Evolutionary conservation across 2,888 invertebrate genomes (phyloP).

Genomic region (Xanthorhoe designata): DNA sequence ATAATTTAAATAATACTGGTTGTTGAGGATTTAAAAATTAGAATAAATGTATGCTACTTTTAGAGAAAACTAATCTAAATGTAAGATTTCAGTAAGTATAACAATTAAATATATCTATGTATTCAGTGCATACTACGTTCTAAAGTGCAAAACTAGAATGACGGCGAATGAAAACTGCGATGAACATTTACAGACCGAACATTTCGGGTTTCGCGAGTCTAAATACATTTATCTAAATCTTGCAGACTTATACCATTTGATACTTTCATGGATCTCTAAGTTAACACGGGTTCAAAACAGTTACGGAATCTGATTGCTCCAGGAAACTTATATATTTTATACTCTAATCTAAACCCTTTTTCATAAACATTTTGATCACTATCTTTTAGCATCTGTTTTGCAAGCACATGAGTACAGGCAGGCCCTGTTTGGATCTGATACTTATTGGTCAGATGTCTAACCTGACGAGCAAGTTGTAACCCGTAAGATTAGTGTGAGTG

Average conservation of each 20-base stretch:
- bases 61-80: neutral
- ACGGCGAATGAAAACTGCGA: constrained; percentile 42
- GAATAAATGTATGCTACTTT: neutral
- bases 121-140: constrained; percentile 23
- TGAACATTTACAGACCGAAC: constrained; percentile 32
- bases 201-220: constrained; percentile 1
- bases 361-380: no score
- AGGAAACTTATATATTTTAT: constrained; percentile 14
- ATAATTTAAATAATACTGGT: neutral
- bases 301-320: constrained; percentile 40
- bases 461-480: neutral
- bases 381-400: no score
- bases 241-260: neutral
- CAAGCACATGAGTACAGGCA: no score
- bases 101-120: constrained; percentile 2
- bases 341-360: neutral
- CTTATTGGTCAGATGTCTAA: no score
- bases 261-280: constrained; percentile 13
- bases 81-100: neutral
- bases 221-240: constrained; percentile 10
- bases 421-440: no score
- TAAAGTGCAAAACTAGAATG: constrained; percentile 38
- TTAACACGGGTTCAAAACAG: constrained; percentile 33
- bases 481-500: neutral
- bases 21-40: neutral